Conservation (phyloP, 2,888 invertebrate species). For the Cancer borealis region DNA sequence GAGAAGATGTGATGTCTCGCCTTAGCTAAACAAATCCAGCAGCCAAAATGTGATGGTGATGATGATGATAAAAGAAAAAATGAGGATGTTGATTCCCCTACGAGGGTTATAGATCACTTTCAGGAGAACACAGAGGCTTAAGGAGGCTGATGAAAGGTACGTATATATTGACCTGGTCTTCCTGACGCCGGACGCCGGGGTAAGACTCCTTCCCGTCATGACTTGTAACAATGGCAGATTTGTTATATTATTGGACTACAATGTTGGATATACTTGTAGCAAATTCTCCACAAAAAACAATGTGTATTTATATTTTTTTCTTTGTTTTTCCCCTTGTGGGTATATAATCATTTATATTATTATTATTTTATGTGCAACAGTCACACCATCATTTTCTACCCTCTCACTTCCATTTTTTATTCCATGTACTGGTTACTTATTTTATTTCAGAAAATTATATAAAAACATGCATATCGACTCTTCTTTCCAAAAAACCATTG, state of each 20-base stretch:
- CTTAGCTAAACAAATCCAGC: conserved; percentile 34
- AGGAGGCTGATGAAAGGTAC: conserved; percentile 63
- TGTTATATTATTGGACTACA: conserved; percentile 46
- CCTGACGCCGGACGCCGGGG: conserved; percentile 46
- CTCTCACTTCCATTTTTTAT: background rate
- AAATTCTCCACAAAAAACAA: conserved; percentile 55
- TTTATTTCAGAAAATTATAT: conserved; percentile 35
- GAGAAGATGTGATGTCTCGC: conserved; percentile 22
- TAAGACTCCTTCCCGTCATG: background rate
- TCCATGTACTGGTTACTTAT: background rate
- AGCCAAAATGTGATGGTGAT: conserved; percentile 47
- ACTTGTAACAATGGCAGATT: conserved; percentile 26
- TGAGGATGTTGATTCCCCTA: conserved; percentile 65
- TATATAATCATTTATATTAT: background rate
- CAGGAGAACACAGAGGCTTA: conserved; percentile 61
- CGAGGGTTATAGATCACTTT: conserved; percentile 73
- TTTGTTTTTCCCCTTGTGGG: background rate
- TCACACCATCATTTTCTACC: background rate
- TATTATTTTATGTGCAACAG: background rate
- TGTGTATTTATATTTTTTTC: conserved; percentile 56
- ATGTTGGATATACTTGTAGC: conserved; percentile 53
- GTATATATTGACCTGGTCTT: conserved; percentile 59
- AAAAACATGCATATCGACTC: background rate
- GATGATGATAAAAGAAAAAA: conserved; percentile 52
- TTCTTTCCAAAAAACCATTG: background rate